Percentiles rank a stretch among this genome's conserved stretches.
Evolutionary conservation across 92 coral and sea anemone species (phyloP).

Genomic region (Parazoanthus atlanticus): DNA sequence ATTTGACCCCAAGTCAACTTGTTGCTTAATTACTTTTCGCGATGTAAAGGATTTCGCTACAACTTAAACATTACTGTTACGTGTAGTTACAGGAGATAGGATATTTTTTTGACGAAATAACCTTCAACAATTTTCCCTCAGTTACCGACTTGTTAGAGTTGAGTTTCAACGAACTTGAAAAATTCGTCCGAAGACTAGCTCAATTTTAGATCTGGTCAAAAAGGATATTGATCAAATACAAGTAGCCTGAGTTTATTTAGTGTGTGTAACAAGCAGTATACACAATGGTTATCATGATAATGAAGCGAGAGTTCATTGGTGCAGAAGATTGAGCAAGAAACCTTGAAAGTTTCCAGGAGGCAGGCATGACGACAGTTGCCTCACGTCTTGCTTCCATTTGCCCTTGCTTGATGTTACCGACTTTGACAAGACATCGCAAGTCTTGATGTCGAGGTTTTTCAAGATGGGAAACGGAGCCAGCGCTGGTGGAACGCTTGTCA

Average conservation of each 20-base stretch:
- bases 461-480: constrained; percentile 91
- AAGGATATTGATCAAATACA: not conserved
- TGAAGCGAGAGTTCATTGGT: constrained; percentile 35
- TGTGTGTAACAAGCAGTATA: not conserved
- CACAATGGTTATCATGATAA: constrained; percentile 25
- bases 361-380: constrained; percentile 7
- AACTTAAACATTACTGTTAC: too few relatives aligned
- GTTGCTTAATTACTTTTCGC: too few relatives aligned
- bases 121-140: too few relatives aligned
- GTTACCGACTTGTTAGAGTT: not conserved
- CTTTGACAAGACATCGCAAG: not conserved
- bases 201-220: not conserved
- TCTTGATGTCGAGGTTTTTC: constrained; percentile 33
- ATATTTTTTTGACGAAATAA: too few relatives aligned
- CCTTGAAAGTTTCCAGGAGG: constrained; percentile 48
- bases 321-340: constrained; percentile 31
- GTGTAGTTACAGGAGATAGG: too few relatives aligned
- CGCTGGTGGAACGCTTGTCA: constrained; percentile 44
- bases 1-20: too few relatives aligned
- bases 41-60: too few relatives aligned
- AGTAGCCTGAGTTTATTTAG: not conserved
- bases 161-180: not conserved
- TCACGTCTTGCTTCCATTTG: not conserved
- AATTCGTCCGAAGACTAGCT: not conserved
- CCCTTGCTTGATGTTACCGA: constrained; percentile 18